phyloP scores from a whole-genome alignment of 2,113 vertebrate genomes.

The Mesitornis unicolor region DNA sequence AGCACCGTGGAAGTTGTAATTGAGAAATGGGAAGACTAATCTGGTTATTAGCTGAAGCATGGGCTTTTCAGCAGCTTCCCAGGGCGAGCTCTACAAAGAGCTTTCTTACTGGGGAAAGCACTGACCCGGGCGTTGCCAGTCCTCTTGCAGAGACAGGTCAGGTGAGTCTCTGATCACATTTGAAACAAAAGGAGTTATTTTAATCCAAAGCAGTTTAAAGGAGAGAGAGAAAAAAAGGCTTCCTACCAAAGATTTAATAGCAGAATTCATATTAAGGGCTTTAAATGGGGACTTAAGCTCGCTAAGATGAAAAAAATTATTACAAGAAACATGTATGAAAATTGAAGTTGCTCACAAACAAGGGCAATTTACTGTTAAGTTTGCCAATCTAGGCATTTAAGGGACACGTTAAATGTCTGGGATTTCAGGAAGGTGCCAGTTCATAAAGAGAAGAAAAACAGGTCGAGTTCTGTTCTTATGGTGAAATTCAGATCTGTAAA shows the following conservation, averaged over 20 bases:
- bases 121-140: neutral
- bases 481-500: neutral
- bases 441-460: neutral
- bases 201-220: neutral
- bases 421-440: neutral
- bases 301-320: neutral
- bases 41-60: neutral
- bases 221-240: neutral
- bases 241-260: neutral
- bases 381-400: neutral
- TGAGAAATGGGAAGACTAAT: neutral
- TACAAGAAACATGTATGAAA: neutral
- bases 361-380: neutral
- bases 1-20: neutral
- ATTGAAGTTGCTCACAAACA: neutral
- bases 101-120: neutral
- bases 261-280: neutral
- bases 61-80: neutral
- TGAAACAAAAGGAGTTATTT: constrained; percentile 38
- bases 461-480: neutral
- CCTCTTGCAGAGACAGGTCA: constrained; percentile 1
- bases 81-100: neutral
- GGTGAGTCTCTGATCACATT: neutral
- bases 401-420: neutral
- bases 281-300: neutral